phyloP scores from a whole-genome alignment of 2,888 invertebrate species.

The Lasiommata megera region DNA sequence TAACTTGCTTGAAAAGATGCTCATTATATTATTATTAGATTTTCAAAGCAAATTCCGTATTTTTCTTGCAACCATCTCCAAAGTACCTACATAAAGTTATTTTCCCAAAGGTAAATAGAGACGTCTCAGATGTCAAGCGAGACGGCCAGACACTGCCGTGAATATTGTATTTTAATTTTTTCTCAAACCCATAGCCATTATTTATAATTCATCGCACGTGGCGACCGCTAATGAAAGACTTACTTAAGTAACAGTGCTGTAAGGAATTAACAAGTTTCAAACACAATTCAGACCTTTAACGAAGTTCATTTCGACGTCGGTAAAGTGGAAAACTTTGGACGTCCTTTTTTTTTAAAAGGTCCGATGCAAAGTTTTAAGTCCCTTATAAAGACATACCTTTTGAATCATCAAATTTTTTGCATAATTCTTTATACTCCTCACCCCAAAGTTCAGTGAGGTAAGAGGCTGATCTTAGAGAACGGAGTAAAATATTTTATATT shows the following conservation, averaged over 20 bases:
- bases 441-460: slow-evolving; percentile 25
- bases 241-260: slow-evolving; percentile 70
- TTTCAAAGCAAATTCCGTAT: too few relatives aligned
- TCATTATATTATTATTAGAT: too few relatives aligned
- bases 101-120: background rate
- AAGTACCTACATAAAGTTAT: slow-evolving; percentile 9
- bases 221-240: slow-evolving; percentile 76
- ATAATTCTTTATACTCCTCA: slow-evolving; percentile 12
- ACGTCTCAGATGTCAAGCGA: background rate
- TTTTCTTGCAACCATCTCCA: background rate
- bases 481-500: slow-evolving; percentile 47
- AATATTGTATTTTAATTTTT: slow-evolving; percentile 16
- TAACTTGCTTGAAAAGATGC: too few relatives aligned
- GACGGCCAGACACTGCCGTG: background rate
- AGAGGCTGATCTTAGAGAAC: slow-evolving; percentile 19
- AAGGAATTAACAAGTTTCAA: slow-evolving; percentile 76
- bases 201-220: slow-evolving; percentile 72
- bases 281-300: slow-evolving; percentile 75
- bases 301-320: slow-evolving; percentile 71
- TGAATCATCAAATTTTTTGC: slow-evolving; percentile 30
- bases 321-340: slow-evolving; percentile 71
- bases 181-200: slow-evolving; percentile 50
- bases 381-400: slow-evolving; percentile 55
- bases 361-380: slow-evolving; percentile 63
- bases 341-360: slow-evolving; percentile 56